A percentile compares a stretch with the other conserved stretches of the same genome.
phyloP scores from a whole-genome alignment of 2,113 vertebrate genomes.

The Bubo bubo region DNA sequence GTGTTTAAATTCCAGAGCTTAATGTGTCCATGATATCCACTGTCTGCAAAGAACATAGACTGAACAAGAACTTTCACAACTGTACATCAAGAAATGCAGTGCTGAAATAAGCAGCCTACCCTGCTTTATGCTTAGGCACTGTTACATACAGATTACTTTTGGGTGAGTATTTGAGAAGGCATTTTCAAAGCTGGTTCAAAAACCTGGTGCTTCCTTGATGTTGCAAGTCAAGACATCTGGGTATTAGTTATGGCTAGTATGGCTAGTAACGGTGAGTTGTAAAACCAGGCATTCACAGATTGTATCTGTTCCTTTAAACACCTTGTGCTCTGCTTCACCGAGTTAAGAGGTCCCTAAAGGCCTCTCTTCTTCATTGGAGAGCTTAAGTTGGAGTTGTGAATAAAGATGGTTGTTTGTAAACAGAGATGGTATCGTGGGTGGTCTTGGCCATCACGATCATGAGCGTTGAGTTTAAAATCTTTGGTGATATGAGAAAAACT shows the following conservation, averaged over 20 bases:
- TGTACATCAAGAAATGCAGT: neutral
- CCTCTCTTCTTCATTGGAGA: neutral
- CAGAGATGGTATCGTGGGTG: accelerated
- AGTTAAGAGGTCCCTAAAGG: neutral
- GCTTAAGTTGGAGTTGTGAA: neutral
- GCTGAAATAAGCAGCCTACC: neutral
- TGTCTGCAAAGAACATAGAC: neutral
- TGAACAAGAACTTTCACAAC: neutral
- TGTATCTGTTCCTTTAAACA: neutral
- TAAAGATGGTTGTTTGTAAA: neutral
- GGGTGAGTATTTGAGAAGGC: neutral
- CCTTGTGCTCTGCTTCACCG: neutral
- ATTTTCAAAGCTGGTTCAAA: neutral
- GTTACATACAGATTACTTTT: neutral
- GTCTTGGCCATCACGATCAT: neutral
- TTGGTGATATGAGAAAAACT: neutral
- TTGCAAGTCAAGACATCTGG: neutral
- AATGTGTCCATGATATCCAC: neutral
- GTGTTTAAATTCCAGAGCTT: neutral
- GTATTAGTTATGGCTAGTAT: neutral
- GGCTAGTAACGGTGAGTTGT: neutral
- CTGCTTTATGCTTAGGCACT: neutral
- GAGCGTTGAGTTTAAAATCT: neutral
- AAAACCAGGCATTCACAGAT: neutral
- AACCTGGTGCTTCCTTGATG: neutral